Evolutionary conservation across 2,113 vertebrate genomes (phyloP).

Genomic region (Corythornis vintsioides): DNA sequence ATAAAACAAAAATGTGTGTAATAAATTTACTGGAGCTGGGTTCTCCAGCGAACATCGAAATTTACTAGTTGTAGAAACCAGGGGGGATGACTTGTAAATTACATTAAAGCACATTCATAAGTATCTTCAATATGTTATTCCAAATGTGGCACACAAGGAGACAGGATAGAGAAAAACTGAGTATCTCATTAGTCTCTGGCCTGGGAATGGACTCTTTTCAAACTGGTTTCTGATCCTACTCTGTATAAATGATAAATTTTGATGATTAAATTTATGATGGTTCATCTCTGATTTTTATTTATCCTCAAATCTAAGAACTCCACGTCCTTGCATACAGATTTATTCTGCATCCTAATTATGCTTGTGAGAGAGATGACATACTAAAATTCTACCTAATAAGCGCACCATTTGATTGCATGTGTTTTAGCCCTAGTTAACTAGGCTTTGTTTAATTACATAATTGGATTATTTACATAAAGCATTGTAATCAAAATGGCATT

Average conservation of each 20-base stretch:
- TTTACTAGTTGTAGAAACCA: background rate
- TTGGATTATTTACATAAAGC: slow-evolving; percentile 48
- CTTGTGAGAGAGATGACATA: background rate
- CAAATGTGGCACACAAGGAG: background rate
- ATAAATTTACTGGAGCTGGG: background rate
- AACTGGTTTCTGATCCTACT: background rate
- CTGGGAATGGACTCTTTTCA: background rate
- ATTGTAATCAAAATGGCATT: background rate
- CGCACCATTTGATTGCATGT: slow-evolving; percentile 2
- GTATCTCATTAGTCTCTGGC: background rate
- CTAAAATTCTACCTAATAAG: slow-evolving; percentile 20
- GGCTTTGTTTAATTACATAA: slow-evolving; percentile 45
- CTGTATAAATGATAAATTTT: background rate
- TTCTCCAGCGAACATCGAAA: background rate
- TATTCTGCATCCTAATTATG: slow-evolving; percentile 44
- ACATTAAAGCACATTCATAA: background rate
- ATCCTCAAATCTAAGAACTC: slow-evolving; percentile 1
- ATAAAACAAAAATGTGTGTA: background rate
- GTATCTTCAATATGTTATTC: background rate
- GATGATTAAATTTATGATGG: background rate
- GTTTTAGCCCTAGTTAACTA: slow-evolving; percentile 54
- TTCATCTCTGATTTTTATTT: slow-evolving; percentile 36
- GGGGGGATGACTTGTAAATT: background rate
- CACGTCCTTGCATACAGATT: slow-evolving; percentile 20
- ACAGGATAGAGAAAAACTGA: background rate